A percentile compares a stretch with the other conserved stretches of the same genome.
Conservation (phyloP, 2,113 vertebrate species). For the Aepyceros melampus region DNA sequence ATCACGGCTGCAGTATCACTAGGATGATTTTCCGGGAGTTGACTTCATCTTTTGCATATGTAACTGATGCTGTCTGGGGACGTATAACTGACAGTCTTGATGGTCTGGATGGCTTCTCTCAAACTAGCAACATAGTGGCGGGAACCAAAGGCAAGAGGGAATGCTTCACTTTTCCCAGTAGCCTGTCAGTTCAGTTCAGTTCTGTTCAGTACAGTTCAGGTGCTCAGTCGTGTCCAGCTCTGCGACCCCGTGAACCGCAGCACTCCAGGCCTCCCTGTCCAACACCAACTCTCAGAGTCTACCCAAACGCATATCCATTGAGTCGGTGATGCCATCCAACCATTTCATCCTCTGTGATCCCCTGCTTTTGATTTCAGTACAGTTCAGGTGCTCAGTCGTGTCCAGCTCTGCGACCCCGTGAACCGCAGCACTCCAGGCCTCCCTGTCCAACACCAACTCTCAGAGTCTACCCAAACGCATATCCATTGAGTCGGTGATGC, state of each 20-base stretch:
- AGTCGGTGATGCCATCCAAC: not conserved
- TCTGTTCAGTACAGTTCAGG: not conserved
- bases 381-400: too few species aligned
- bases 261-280: not conserved
- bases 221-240: rapidly evolving
- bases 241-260: not conserved
- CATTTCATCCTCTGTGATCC: not conserved
- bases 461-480: too few species aligned
- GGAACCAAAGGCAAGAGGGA: not conserved
- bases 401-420: too few species aligned
- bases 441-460: too few species aligned
- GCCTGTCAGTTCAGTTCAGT: not conserved
- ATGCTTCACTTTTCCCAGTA: not conserved
- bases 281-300: not conserved
- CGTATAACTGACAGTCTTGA: not conserved
- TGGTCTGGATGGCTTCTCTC: not conserved
- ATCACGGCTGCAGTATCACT: not conserved
- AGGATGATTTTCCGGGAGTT: not conserved
- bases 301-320: not conserved
- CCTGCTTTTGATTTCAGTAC: too few species aligned
- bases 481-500: too few species aligned
- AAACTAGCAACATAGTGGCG: not conserved
- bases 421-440: too few species aligned
- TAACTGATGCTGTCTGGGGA: too few species aligned
- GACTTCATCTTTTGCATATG: not conserved